A percentile compares a stretch with the other conserved stretches of the same genome.
These are phyloP conservation scores for Agapornis canus DNA, from an alignment of 2,797 vertebrate species.

Conservation along the genomic window DNA sequence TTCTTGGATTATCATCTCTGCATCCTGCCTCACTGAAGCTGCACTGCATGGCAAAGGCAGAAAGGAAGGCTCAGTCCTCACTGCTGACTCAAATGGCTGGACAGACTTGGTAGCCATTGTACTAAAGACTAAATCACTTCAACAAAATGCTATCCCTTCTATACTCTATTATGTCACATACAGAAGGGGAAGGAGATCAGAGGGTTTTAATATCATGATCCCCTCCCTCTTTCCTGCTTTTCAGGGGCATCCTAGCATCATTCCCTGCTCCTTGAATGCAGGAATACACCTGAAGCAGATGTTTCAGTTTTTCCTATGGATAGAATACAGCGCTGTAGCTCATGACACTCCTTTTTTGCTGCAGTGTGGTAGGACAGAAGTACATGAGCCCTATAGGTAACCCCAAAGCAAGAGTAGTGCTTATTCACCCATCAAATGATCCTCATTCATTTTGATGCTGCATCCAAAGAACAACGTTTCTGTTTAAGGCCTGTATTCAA, in stretches of 20 bases:
- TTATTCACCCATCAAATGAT: too few relatives aligned
- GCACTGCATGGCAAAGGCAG: not conserved
- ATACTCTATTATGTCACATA: rapidly evolving
- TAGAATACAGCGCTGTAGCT: not conserved
- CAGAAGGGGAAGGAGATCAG: not conserved
- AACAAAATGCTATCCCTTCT: not conserved
- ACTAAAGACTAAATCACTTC: not conserved
- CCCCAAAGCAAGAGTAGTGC: not conserved
- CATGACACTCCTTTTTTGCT: not conserved
- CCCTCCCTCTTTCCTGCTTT: not conserved
- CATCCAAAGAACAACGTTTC: not conserved
- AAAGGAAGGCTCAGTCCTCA: not conserved
- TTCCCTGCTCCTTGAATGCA: not conserved
- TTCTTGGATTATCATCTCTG: not conserved
- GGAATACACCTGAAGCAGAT: not conserved
- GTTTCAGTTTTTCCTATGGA: not conserved
- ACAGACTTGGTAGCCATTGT: not conserved
- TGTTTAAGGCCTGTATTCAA: not conserved
- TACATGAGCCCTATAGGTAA: not conserved
- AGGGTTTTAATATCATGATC: not conserved
- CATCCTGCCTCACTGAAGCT: not conserved
- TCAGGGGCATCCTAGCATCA: not conserved
- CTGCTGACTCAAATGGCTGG: not conserved
- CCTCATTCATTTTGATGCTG: not conserved
- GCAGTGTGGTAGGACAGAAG: not conserved